Evolutionary conservation across 2,113 vertebrate species (phyloP).

Genomic region (Choloepus hoffmanni): DNA sequence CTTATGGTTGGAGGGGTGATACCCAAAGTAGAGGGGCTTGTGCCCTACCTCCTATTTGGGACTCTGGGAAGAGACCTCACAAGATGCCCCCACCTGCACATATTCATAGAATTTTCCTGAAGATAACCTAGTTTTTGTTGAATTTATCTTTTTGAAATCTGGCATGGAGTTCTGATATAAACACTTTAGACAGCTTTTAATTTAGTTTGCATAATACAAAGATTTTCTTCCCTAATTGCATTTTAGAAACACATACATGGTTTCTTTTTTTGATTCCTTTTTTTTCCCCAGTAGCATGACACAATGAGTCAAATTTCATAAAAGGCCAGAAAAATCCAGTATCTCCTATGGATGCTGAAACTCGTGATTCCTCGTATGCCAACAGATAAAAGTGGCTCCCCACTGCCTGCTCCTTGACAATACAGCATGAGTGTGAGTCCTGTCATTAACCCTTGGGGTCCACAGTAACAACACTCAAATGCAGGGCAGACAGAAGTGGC

Average conservation of each 20-base stretch:
- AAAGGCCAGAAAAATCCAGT: constrained; percentile 8
- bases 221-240: neutral
- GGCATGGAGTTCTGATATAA: constrained; percentile 24
- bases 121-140: constrained; percentile 37
- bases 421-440: neutral
- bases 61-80: neutral
- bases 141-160: constrained; percentile 37
- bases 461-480: neutral
- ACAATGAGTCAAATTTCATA: constrained; percentile 42
- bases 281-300: neutral
- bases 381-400: neutral
- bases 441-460: constrained; percentile 28
- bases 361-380: constrained; percentile 4
- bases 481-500: constrained; percentile 9
- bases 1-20: constrained; percentile 6
- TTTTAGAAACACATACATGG: constrained; percentile 27
- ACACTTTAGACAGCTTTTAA: constrained; percentile 42
- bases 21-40: neutral
- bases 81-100: neutral
- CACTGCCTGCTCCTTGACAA: neutral
- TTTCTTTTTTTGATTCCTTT: neutral
- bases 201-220: constrained; percentile 46
- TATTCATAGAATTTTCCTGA: constrained; percentile 37
- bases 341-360: constrained; percentile 35
- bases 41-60: neutral